A percentile compares a stretch with the other conserved stretches of the same genome.
Conservation (phyloP, 1,140 invertebrate species). For the Neodiprion lecontei region DNA sequence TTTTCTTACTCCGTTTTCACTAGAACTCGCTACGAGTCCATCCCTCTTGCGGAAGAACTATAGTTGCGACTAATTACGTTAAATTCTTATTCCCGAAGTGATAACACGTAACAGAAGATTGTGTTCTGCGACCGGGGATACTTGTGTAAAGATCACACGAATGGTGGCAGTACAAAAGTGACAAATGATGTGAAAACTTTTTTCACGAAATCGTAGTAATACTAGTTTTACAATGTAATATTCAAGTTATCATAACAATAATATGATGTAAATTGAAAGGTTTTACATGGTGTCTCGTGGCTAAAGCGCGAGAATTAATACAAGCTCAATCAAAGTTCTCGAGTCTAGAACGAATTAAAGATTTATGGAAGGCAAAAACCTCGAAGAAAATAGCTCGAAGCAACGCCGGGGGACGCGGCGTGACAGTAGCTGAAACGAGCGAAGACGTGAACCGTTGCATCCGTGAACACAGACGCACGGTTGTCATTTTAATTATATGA, state of each 20-base stretch:
- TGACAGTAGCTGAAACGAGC: conserved; percentile 1
- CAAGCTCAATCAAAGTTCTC: neutral
- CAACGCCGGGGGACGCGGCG: neutral
- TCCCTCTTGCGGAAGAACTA: too few relatives aligned
- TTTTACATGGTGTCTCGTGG: neutral
- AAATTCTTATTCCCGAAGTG: neutral
- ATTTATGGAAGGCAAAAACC: neutral
- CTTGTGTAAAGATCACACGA: too few relatives aligned
- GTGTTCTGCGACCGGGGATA: too few relatives aligned
- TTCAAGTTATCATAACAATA: too few relatives aligned
- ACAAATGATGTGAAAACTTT: too few relatives aligned
- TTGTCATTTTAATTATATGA: neutral
- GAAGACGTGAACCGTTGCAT: neutral
- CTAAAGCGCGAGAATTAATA: neutral
- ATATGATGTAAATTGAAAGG: too few relatives aligned
- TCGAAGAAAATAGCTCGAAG: neutral
- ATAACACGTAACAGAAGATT: too few relatives aligned
- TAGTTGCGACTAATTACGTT: neutral
- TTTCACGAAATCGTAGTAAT: too few relatives aligned
- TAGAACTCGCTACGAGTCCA: too few relatives aligned
- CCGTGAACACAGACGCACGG: neutral
- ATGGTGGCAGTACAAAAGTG: too few relatives aligned
- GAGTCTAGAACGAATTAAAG: too few relatives aligned
- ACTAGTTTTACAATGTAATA: too few relatives aligned
- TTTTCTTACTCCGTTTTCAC: neutral